Evolutionary conservation across 2,113 vertebrate species (phyloP).

Genomic region (Odocoileus hemionus): DNA sequence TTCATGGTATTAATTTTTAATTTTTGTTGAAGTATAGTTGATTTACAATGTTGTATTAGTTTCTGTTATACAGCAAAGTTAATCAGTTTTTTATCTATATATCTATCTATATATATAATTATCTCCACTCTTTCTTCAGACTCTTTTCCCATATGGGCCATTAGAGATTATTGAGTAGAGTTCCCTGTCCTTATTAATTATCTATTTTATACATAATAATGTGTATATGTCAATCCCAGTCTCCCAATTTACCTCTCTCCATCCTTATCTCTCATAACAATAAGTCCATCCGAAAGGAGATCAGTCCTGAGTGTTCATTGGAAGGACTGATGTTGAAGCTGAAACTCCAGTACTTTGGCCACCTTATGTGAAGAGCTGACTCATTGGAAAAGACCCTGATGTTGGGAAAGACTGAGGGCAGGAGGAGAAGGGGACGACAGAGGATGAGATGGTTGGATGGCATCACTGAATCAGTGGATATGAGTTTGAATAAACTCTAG

Average conservation of each 20-base stretch:
- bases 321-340: background rate
- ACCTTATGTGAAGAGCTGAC: background rate
- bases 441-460: background rate
- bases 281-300: background rate
- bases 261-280: background rate
- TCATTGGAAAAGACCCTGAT: background rate
- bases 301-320: background rate
- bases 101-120: background rate
- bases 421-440: fast-evolving
- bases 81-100: background rate
- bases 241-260: background rate
- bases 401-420: background rate
- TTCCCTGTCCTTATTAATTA: background rate
- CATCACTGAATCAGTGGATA: background rate
- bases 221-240: background rate
- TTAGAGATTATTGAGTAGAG: background rate
- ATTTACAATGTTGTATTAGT: background rate
- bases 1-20: background rate
- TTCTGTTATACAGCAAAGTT: background rate
- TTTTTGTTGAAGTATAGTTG: background rate
- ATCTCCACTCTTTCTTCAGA: background rate
- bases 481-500: background rate
- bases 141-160: background rate
- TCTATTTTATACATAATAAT: background rate
- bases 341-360: background rate